phyloP scores from a whole-genome alignment of 1,140 invertebrate species.

The Hirudo medicinalis region DNA sequence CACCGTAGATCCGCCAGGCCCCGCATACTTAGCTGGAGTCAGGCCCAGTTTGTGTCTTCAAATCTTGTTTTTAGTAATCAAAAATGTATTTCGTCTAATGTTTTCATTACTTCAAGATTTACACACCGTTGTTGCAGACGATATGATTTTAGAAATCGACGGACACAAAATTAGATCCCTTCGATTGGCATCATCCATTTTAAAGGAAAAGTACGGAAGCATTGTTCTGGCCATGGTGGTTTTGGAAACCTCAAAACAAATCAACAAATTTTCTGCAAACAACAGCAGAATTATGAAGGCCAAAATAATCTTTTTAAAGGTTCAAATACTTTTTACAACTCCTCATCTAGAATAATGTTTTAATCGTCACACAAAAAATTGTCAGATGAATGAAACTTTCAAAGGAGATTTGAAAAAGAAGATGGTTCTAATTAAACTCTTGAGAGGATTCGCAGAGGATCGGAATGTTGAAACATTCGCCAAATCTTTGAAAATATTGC shows the following conservation, averaged over 20 bases:
- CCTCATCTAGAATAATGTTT: not conserved
- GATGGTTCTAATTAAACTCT: constrained; percentile 35
- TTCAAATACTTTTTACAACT: not conserved
- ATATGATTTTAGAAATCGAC: constrained; percentile 35
- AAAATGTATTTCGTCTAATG: not conserved
- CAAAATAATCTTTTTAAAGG: constrained; percentile 3
- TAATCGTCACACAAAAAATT: constrained; percentile 6
- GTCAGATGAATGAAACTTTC: constrained; percentile 35
- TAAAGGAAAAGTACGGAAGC: constrained; percentile 26
- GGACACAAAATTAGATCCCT: constrained; percentile 25
- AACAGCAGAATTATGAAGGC: not conserved
- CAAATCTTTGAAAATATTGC: constrained; percentile 29
- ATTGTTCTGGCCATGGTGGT: constrained; percentile 31
- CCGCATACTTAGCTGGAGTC: constrained; percentile 32
- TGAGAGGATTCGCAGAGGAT: constrained; percentile 39
- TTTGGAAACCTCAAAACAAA: constrained; percentile 20
- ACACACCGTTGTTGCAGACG: constrained; percentile 27
- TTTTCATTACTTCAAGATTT: constrained; percentile 1
- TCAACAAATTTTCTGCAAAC: not conserved
- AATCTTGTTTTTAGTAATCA: not conserved
- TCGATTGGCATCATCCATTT: constrained; percentile 26
- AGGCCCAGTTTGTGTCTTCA: constrained; percentile 29
- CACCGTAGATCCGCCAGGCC: constrained; percentile 31
- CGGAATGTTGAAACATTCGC: constrained; percentile 34
- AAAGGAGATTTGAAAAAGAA: constrained; percentile 37